Conservation (phyloP, 2,888 invertebrate genomes). For the Steromphala cineraria region DNA sequence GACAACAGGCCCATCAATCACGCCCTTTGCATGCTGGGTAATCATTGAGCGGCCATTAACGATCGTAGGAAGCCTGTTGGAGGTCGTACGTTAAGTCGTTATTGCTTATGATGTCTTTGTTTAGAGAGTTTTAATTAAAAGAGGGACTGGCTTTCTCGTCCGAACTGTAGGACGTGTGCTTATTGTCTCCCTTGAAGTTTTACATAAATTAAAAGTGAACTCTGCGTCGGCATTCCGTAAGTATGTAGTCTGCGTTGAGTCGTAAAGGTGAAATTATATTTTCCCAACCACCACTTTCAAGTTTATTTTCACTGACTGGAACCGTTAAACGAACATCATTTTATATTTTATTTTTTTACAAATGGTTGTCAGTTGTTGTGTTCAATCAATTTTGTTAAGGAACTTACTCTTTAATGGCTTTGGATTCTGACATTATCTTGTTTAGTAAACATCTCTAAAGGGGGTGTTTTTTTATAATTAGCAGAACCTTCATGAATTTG, state of each 20-base stretch:
- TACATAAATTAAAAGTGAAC: background rate
- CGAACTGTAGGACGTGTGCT: background rate
- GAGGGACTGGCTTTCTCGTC: background rate
- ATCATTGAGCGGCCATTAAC: slow-evolving; percentile 9
- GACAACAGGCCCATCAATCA: slow-evolving; percentile 12
- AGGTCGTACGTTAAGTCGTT: slow-evolving; percentile 13
- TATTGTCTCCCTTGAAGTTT: slow-evolving; percentile 4
- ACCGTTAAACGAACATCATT: background rate
- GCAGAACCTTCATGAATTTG: no score
- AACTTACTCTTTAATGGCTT: no score
- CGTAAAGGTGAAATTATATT: background rate
- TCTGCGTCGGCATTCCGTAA: background rate
- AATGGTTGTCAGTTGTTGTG: no score
- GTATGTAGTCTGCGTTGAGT: background rate
- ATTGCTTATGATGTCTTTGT: slow-evolving; percentile 12
- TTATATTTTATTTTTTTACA: no score
- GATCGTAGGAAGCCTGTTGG: slow-evolving; percentile 2
- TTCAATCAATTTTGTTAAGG: no score
- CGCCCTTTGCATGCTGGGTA: slow-evolving; percentile 14
- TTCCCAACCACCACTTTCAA: background rate
- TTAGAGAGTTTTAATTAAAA: slow-evolving; percentile 11
- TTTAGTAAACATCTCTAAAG: no score
- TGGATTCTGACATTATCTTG: no score
- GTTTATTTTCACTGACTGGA: background rate
- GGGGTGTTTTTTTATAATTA: no score